Evolutionary conservation across 2,888 invertebrate species (phyloP), one percentile per base, ranked within the genome.

Genomic region (Clostera curtula): DNA sequence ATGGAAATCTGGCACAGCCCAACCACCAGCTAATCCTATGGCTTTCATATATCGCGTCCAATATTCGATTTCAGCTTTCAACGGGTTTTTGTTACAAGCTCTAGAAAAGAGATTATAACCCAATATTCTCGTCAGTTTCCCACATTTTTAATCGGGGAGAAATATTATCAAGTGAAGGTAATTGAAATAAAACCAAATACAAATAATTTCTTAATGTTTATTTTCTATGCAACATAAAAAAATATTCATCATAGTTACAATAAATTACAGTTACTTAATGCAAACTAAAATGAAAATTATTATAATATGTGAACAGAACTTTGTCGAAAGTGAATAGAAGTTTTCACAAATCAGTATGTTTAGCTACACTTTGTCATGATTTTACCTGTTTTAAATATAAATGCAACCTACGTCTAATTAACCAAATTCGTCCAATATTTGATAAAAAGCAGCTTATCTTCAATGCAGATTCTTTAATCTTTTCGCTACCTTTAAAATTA

Each of bases 181-280:
- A 24, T 4, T 20, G 29, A 44, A 43, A 44, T 47, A 52, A 56
- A 52, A 59, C 51, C 44, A 40, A 26, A 36, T n/a, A 20, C 8
- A 31, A 21, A 46, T 59, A 74, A 74, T 79, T 80, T 80, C 76
- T 82, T 83, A 79, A 76, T 76, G 68, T 82, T 82, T 84, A 80
- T 82, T 83, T 85, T 83, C 84, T 84, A 85, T 80, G 84, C 84
- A 85, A 85, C 84, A 85, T 85, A 85, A 85, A 85, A 83, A 83
- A 84, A 83, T 83, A 83, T 82, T 68, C 76, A 80, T 80, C 79
- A 66, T 80, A 77, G 80, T 77, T 82, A 82, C 69, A 82, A 83
- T 82, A 82, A 82, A 80, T 80, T 80, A 83, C 71, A 72, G 72
- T 72, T 77, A 82, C 77, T 74, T 77, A 79, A 72, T 73, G 72